Conservation (phyloP, 2,797 vertebrate genomes). For the Tarsius wallacei region DNA sequence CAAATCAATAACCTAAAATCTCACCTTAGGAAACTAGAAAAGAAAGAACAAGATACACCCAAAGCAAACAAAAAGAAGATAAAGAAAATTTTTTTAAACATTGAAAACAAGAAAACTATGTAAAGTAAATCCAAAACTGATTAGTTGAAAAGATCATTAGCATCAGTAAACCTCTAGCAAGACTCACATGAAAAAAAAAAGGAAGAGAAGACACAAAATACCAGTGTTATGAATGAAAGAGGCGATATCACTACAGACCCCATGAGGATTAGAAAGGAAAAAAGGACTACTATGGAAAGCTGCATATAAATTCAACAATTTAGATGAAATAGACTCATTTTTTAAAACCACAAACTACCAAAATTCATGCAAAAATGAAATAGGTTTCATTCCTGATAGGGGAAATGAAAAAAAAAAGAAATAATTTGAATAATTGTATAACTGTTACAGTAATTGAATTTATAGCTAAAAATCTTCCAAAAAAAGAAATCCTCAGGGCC, state of each 20-base stretch:
- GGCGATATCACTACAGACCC: no score
- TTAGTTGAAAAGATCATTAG: conserved; percentile 9
- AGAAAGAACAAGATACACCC: conserved; percentile 16
- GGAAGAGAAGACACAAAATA: neutral
- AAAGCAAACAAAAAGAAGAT: conserved; percentile 4
- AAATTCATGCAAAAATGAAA: neutral
- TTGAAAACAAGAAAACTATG: neutral
- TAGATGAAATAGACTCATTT: neutral
- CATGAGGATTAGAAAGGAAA: neutral
- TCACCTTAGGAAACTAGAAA: neutral
- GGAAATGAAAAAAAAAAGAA: no score
- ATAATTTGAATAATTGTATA: neutral
- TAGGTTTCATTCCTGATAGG: neutral
- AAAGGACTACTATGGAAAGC: neutral
- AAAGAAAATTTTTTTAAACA: neutral
- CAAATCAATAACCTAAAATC: neutral
- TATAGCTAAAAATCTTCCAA: neutral
- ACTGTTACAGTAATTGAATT: neutral
- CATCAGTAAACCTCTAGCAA: neutral
- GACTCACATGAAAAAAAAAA: neutral
- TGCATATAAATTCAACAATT: neutral
- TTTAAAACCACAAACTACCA: neutral
- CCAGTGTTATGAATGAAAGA: neutral
- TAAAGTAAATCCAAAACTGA: neutral
- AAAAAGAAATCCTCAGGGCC: neutral